A percentile compares a stretch with the other conserved stretches of the same genome.
Conservation (phyloP, 1,140 invertebrate genomes). For the Triops longicaudatus region DNA sequence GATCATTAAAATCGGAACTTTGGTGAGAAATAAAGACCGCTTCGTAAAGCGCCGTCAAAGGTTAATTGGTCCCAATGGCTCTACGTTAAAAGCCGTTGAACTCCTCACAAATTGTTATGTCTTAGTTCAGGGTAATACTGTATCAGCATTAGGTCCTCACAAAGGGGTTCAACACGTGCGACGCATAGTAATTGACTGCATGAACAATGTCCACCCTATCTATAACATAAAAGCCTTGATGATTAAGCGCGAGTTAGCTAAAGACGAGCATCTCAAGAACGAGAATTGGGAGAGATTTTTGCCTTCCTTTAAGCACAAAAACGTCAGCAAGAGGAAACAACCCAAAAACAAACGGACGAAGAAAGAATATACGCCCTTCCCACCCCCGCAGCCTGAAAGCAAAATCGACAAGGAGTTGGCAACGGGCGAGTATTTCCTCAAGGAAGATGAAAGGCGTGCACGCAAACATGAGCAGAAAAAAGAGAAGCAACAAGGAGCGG, state of each 20-base stretch:
- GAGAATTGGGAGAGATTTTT: conserved; percentile 97
- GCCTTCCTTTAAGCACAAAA: conserved; percentile 91
- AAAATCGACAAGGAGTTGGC: conserved; percentile 90
- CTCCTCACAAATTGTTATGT: conserved; percentile 97
- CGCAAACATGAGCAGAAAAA: conserved; percentile 64
- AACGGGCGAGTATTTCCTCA: conserved; percentile 94
- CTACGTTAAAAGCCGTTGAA: conserved; percentile 95
- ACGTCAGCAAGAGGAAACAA: conserved; percentile 73
- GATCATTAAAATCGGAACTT: conserved; percentile 91
- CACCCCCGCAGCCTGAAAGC: conserved; percentile 82
- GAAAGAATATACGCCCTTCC: conserved; percentile 95
- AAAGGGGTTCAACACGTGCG: conserved; percentile 87
- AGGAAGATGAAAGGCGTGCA: conserved; percentile 65
- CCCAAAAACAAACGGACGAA: conserved; percentile 73
- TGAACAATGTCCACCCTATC: conserved; percentile 99
- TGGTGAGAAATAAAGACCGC: conserved; percentile 85
- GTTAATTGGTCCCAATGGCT: conserved; percentile 92
- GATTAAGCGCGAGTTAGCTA: conserved; percentile 92
- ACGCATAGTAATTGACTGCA: conserved; percentile 89
- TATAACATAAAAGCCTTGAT: conserved; percentile 97
- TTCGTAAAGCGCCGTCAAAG: conserved; percentile 93
- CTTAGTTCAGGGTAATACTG: conserved; percentile 95
- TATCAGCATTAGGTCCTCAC: conserved; percentile 88
- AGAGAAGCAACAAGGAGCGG: conserved; percentile 49
- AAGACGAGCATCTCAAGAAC: conserved; percentile 81